Percentiles rank a stretch among this genome's conserved stretches.
These are phyloP conservation scores for Macroglossus sobrinus DNA, from an alignment of 2,113 vertebrate genomes.

Conservation along the genomic window DNA sequence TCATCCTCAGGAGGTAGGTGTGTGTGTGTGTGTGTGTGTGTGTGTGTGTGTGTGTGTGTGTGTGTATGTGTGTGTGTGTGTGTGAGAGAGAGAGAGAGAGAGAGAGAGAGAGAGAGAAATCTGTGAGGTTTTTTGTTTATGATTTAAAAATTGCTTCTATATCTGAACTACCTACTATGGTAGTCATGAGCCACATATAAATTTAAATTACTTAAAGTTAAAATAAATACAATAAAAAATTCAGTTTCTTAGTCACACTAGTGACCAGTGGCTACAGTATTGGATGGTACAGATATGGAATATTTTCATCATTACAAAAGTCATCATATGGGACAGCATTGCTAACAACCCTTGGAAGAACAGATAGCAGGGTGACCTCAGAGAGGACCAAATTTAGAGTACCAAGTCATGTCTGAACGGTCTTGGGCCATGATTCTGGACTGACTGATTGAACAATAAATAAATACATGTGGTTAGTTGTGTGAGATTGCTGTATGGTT, in stretches of 20 bases:
- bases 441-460: not conserved
- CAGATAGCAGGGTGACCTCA: not conserved
- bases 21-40: not conserved
- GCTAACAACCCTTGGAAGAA: not conserved
- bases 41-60: not conserved
- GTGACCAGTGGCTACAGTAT: not conserved
- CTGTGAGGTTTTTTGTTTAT: not conserved
- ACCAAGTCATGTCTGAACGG: not conserved
- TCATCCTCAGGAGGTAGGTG: not conserved
- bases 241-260: not conserved
- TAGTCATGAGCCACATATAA: not conserved
- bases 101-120: not conserved
- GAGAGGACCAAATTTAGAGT: not conserved
- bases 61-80: not conserved
- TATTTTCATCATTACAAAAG: not conserved
- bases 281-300: not conserved
- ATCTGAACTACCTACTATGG: not conserved
- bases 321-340: not conserved
- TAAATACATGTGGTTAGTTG: not conserved
- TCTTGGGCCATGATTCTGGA: not conserved
- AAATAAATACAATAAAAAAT: not conserved
- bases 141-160: constrained; percentile 40
- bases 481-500: not conserved
- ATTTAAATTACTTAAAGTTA: constrained; percentile 33
- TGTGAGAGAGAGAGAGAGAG: not conserved